phyloP scores from a whole-genome alignment of 2,113 vertebrate species.

The Oncorhynchus tshawytscha region DNA sequence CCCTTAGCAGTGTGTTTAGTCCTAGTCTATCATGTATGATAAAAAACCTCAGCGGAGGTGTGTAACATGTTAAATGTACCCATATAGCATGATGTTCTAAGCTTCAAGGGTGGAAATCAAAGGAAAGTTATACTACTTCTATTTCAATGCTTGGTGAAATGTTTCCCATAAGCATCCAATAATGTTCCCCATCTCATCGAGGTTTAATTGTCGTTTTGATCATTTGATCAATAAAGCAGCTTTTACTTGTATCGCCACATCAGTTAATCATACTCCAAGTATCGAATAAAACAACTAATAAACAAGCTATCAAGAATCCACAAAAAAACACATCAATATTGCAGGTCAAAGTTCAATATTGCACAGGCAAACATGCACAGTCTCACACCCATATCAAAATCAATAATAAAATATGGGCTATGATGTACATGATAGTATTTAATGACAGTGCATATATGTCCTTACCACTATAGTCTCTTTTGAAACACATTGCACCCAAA shows the following conservation, averaged over 20 bases:
- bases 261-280: not conserved
- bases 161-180: not conserved
- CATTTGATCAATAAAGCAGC: conserved; percentile 28
- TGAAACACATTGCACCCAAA: conserved; percentile 21
- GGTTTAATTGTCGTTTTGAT: conserved; percentile 3
- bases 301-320: conserved; percentile 44
- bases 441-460: conserved; percentile 11
- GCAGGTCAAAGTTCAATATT: conserved; percentile 47
- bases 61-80: too few species aligned
- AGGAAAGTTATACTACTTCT: not conserved
- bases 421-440: not conserved
- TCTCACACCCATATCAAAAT: conserved; percentile 45
- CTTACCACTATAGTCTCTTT: conserved; percentile 17
- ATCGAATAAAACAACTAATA: conserved; percentile 19
- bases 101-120: not conserved
- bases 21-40: too few species aligned
- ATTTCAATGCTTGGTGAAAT: not conserved
- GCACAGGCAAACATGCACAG: conserved; percentile 47
- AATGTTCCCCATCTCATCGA: not conserved
- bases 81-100: not conserved
- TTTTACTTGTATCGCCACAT: conserved; percentile 19
- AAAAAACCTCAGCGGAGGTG: too few species aligned
- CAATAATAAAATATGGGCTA: conserved; percentile 26
- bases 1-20: not conserved
- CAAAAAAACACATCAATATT: conserved; percentile 32